Conservation (phyloP, 2,797 vertebrate species). For the Amblyraja radiata region DNA sequence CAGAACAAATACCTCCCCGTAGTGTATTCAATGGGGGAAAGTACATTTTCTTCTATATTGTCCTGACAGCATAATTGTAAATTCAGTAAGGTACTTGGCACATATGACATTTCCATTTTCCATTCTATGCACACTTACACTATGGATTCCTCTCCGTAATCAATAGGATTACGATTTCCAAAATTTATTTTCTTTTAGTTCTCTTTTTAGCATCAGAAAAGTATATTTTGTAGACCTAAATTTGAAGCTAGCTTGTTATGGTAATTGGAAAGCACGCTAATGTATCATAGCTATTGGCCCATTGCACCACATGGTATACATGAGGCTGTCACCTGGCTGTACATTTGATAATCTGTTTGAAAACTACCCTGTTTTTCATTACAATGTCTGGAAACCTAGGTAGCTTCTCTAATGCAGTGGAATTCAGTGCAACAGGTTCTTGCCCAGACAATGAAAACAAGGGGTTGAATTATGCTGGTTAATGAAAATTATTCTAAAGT, state of each 20-base stretch:
- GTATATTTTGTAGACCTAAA: not conserved
- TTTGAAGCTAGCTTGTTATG: not conserved
- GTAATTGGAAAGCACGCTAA: not conserved
- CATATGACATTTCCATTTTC: not conserved
- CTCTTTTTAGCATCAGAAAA: not conserved
- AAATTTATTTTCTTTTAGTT: slow-evolving; percentile 8
- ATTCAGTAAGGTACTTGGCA: not conserved
- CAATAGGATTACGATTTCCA: not conserved
- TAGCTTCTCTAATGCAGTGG: not conserved
- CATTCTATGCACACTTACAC: not conserved
- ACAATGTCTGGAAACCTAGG: not conserved
- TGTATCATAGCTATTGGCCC: not conserved
- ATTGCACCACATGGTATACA: not conserved
- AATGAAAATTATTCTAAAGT: too few species aligned
- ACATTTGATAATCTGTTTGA: not conserved
- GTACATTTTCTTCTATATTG: not conserved
- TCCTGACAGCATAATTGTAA: not conserved
- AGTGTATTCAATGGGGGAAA: not conserved
- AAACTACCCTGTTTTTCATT: not conserved
- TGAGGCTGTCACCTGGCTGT: not conserved
- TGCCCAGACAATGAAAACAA: too few species aligned
- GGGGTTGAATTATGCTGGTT: too few species aligned
- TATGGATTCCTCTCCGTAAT: not conserved
- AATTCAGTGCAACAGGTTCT: not conserved
- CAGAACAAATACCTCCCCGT: not conserved